phyloP scores from a whole-genome alignment of 2,888 invertebrate species.

The Brenthis hecate region DNA sequence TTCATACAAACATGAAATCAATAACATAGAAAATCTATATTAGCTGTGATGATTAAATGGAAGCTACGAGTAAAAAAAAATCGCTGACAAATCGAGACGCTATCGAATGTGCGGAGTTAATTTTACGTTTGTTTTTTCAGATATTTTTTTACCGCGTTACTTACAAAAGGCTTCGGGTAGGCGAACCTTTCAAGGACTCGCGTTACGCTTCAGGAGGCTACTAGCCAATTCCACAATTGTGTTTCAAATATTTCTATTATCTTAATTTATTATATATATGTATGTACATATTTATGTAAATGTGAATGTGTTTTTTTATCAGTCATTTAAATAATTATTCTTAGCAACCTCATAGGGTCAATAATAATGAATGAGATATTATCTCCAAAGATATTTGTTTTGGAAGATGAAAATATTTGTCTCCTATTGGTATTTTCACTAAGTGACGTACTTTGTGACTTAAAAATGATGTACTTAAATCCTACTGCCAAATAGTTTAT shows the following conservation, averaged over 20 bases:
- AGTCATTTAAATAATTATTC: too few species aligned
- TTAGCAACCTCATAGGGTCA: too few species aligned
- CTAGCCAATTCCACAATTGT: slow-evolving; percentile 39
- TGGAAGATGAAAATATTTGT: too few species aligned
- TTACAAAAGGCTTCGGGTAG: slow-evolving; percentile 68
- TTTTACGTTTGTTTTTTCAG: slow-evolving; percentile 58
- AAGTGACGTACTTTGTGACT: too few species aligned
- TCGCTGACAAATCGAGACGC: slow-evolving; percentile 70
- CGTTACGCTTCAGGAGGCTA: slow-evolving; percentile 69
- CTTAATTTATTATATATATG: too few species aligned
- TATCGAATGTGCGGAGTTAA: slow-evolving; percentile 57
- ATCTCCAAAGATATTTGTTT: too few species aligned
- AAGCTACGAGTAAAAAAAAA: slow-evolving; percentile 57
- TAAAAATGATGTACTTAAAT: too few species aligned
- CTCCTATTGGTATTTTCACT: too few species aligned
- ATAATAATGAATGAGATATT: too few species aligned
- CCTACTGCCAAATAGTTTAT: too few species aligned
- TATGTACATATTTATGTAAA: too few species aligned
- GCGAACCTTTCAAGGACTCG: slow-evolving; percentile 74
- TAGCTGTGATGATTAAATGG: slow-evolving; percentile 67
- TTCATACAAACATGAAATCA: not conserved
- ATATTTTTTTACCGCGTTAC: slow-evolving; percentile 53
- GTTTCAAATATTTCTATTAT: slow-evolving; percentile 39
- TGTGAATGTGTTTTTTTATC: too few species aligned
- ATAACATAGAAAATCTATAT: slow-evolving; percentile 49